Percentiles rank a stretch among this genome's conserved stretches.
Evolutionary conservation across 92 coral and sea anemone genomes (phyloP).

Genomic region (Pocillopora grandis): DNA sequence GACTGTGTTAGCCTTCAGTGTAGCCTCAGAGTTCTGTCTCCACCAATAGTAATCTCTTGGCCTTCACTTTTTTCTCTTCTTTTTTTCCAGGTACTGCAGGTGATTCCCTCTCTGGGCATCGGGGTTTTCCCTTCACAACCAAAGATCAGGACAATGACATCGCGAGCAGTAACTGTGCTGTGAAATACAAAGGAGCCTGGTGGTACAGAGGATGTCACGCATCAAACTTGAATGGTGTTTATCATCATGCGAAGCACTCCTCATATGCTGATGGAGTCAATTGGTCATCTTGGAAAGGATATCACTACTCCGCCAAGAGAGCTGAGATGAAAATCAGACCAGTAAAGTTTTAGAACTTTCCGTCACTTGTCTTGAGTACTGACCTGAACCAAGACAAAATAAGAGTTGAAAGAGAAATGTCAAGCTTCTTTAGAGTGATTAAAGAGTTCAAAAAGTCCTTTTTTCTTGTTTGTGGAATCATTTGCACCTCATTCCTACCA

Average conservation of each 20-base stretch:
- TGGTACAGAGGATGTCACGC: slow-evolving; percentile 19
- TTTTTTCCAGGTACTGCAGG: slow-evolving; percentile 23
- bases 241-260: slow-evolving; percentile 21
- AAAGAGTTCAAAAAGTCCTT: too few relatives aligned
- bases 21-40: too few relatives aligned
- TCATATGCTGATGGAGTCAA: slow-evolving; percentile 30
- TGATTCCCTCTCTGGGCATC: slow-evolving; percentile 17
- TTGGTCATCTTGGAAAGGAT: slow-evolving; percentile 31
- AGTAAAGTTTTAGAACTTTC: neutral
- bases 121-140: slow-evolving; percentile 28
- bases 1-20: too few relatives aligned
- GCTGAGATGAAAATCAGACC: slow-evolving; percentile 45
- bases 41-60: too few relatives aligned
- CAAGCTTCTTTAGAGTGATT: too few relatives aligned
- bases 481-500: too few relatives aligned
- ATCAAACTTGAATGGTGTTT: slow-evolving; percentile 37
- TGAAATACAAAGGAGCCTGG: slow-evolving; percentile 26
- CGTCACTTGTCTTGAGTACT: neutral
- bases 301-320: slow-evolving; percentile 36
- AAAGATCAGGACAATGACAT: slow-evolving; percentile 43
- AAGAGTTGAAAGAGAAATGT: too few relatives aligned
- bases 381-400: neutral
- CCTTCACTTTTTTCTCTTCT: neutral
- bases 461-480: too few relatives aligned
- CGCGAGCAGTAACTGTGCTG: slow-evolving; percentile 19